Conservation (phyloP, 2,888 invertebrate genomes). For the Flexamia atlantica region DNA sequence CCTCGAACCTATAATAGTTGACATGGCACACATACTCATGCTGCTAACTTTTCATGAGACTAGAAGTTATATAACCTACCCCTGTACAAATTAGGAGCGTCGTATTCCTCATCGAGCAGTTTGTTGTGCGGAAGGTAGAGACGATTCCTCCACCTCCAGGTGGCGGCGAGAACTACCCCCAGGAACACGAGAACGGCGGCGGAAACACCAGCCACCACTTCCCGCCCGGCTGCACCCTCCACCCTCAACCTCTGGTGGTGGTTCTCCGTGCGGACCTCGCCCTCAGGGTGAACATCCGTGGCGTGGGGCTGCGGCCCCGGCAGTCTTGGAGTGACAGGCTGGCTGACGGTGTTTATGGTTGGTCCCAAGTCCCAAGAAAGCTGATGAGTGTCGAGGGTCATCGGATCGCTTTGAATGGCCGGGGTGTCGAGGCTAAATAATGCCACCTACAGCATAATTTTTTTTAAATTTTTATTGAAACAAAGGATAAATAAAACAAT, state of each 20-base stretch:
- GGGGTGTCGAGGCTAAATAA: background rate
- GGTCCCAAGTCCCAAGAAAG: too few relatives aligned
- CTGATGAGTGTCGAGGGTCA: constrained; percentile 8
- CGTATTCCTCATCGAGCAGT: constrained; percentile 24
- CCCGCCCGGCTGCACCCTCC: background rate
- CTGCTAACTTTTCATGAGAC: too few relatives aligned
- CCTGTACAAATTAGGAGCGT: constrained; percentile 20
- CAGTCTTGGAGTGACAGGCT: background rate
- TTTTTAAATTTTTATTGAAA: too few relatives aligned
- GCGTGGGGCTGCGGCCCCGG: background rate
- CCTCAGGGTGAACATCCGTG: too few relatives aligned
- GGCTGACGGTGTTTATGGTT: background rate
- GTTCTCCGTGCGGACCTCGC: background rate
- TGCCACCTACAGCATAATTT: constrained; percentile 12
- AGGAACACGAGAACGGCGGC: constrained; percentile 30
- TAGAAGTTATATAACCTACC: too few relatives aligned
- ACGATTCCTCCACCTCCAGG: constrained; percentile 38
- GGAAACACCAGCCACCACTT: constrained; percentile 11
- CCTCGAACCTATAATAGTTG: too few relatives aligned
- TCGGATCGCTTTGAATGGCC: background rate
- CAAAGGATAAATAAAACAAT: too few relatives aligned
- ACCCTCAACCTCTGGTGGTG: background rate
- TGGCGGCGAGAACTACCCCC: background rate
- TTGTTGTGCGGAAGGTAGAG: constrained; percentile 25
- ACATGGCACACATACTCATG: too few relatives aligned